Percentiles rank a stretch among this genome's conserved stretches.
phyloP scores from a whole-genome alignment of 1,140 invertebrate genomes.

The Portunus trituberculatus region DNA sequence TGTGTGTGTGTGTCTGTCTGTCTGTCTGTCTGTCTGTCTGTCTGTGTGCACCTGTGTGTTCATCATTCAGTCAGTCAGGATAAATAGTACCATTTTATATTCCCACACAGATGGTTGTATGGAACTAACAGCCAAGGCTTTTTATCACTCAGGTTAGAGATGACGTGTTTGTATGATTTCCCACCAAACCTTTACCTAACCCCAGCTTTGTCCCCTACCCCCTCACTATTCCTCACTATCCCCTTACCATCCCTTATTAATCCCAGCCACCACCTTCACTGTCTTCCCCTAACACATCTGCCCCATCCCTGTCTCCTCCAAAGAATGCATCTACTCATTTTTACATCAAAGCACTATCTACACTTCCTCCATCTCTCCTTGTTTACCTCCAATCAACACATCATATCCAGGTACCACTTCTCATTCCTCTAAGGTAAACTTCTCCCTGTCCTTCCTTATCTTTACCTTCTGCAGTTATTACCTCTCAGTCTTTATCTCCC shows the following conservation, averaged over 20 bases:
- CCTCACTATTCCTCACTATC: not conserved
- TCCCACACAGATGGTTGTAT: slow-evolving; percentile 61
- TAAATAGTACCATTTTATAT: slow-evolving; percentile 6
- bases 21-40: not conserved
- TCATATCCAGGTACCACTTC: too few relatives aligned
- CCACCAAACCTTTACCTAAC: slow-evolving; percentile 37
- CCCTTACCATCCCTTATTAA: not conserved
- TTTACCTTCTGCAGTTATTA: too few relatives aligned
- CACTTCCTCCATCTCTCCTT: too few relatives aligned
- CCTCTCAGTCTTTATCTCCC: too few relatives aligned
- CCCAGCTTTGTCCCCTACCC: not conserved
- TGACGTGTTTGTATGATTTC: slow-evolving; percentile 62
- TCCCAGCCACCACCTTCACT: not conserved
- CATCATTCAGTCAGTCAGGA: not conserved
- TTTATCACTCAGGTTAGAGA: slow-evolving; percentile 72
- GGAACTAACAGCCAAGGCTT: slow-evolving; percentile 53
- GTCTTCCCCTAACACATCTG: not conserved
- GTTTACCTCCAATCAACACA: too few relatives aligned
- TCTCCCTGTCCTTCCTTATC: too few relatives aligned
- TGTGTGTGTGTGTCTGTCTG: not conserved
- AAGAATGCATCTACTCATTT: too few relatives aligned
- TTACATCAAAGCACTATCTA: too few relatives aligned
- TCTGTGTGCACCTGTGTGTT: too few relatives aligned
- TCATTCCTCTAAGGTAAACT: too few relatives aligned
- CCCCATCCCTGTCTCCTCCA: too few relatives aligned